Percentiles rank a stretch among this genome's conserved stretches.
phyloP scores from a whole-genome alignment of 2,888 invertebrate genomes.

The Cataglyphis albicans region DNA sequence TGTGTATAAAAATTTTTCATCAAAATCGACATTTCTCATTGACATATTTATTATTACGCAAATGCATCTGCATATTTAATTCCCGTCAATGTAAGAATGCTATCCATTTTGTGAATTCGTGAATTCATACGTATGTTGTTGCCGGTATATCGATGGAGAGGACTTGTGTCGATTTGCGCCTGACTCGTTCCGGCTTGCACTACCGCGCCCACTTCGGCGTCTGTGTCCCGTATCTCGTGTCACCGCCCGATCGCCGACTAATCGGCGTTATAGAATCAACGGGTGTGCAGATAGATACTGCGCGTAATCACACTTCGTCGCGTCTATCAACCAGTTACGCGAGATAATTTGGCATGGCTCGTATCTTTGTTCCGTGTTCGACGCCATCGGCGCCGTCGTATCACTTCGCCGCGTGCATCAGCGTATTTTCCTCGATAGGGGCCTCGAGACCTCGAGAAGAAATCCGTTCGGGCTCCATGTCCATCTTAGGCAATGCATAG shows the following conservation, averaged over 20 bases:
- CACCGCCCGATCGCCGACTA: not conserved
- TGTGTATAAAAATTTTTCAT: not conserved
- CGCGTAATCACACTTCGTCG: slow-evolving; percentile 47
- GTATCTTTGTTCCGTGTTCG: slow-evolving; percentile 35
- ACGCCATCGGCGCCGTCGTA: not conserved
- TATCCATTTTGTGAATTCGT: not conserved
- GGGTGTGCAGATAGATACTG: slow-evolving; percentile 44
- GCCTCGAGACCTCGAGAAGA: not conserved
- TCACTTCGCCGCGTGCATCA: slow-evolving; percentile 29
- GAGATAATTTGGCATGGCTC: slow-evolving; percentile 41
- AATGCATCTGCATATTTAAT: slow-evolving; percentile 40
- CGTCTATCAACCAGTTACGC: slow-evolving; percentile 45
- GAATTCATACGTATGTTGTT: not conserved
- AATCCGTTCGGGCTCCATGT: not conserved
- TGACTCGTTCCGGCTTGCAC: not conserved
- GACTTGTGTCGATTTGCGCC: slow-evolving; percentile 43
- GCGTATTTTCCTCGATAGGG: slow-evolving; percentile 31
- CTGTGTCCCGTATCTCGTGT: slow-evolving; percentile 9
- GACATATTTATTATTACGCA: slow-evolving; percentile 19
- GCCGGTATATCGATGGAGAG: slow-evolving; percentile 7
- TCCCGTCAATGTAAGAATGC: slow-evolving; percentile 3
- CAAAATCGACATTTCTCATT: not conserved
- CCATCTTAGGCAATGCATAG: not conserved
- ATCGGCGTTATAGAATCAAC: slow-evolving; percentile 34
- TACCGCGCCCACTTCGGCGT: not conserved